Conservation (phyloP, 2,113 vertebrate species). For the Panthera tigris region DNA sequence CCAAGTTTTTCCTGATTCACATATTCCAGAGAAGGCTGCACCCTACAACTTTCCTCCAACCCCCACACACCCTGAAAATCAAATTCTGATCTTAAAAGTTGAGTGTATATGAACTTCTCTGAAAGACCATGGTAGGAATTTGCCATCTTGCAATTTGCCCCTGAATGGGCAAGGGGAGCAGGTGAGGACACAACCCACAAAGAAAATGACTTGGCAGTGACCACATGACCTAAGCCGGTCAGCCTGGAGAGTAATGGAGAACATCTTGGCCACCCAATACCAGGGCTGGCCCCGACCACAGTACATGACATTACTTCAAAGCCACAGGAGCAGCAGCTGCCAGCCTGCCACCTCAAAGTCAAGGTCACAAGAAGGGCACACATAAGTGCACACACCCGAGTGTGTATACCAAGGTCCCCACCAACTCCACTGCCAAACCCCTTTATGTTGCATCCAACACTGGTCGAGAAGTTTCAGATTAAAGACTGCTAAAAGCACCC, state of each 20-base stretch:
- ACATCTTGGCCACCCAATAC: background rate
- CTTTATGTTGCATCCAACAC: background rate
- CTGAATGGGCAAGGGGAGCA: background rate
- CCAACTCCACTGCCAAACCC: background rate
- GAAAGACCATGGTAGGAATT: background rate
- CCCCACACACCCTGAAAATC: background rate
- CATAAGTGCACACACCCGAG: background rate
- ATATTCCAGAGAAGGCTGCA: background rate
- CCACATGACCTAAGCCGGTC: background rate
- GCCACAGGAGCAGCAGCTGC: background rate
- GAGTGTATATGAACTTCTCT: background rate
- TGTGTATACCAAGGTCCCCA: background rate
- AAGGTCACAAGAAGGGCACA: background rate
- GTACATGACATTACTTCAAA: background rate
- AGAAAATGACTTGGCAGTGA: background rate
- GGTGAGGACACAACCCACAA: background rate
- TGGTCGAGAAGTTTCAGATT: background rate
- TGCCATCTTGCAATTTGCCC: background rate
- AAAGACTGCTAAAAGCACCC: background rate
- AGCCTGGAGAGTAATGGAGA: background rate
- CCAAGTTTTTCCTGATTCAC: background rate
- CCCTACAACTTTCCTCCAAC: background rate
- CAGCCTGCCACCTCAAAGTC: background rate
- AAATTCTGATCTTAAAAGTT: background rate
- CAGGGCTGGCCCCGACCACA: background rate